These are phyloP conservation scores for Microvelia longipes DNA, from an alignment of 1,140 invertebrate genomes.

Conservation along the genomic window DNA sequence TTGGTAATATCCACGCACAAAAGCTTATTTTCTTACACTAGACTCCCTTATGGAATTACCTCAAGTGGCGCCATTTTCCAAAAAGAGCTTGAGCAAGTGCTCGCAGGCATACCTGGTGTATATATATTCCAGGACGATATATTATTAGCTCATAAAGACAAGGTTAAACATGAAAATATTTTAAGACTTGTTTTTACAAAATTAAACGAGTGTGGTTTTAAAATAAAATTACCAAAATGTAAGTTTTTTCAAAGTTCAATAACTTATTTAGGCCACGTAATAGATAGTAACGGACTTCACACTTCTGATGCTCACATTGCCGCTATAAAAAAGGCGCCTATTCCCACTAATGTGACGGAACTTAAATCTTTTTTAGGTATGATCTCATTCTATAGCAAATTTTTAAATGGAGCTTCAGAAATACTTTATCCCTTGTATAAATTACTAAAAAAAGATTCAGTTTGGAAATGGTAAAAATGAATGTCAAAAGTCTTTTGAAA, in stretches of 20 bases:
- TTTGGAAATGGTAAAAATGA: neutral
- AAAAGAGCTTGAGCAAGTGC: conserved; percentile 3
- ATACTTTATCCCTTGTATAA: neutral
- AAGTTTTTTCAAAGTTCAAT: neutral
- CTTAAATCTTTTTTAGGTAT: conserved; percentile 3
- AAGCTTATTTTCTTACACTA: neutral
- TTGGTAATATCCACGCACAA: conserved; percentile 3
- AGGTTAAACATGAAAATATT: neutral
- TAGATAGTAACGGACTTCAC: conserved; percentile 4
- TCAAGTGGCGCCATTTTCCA: neutral
- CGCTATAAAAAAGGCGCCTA: conserved; percentile 2
- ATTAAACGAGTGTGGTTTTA: neutral
- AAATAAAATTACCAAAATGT: neutral
- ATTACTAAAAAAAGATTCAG: neutral
- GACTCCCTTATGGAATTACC: conserved; percentile 6
- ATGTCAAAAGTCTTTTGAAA: neutral
- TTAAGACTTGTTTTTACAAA: neutral
- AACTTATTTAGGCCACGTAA: conserved; percentile 4
- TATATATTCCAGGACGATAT: conserved; percentile 10
- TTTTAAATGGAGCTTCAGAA: neutral
- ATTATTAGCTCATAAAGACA: conserved; percentile 2
- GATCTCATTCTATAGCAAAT: conserved; percentile 6
- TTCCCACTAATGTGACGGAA: neutral
- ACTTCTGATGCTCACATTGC: neutral
- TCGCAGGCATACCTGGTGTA: conserved; percentile 1